Evolutionary conservation across 2,797 vertebrate species (phyloP), one percentile per base, ranked within the genome.

Genomic region (Molossus alvarezi): DNA sequence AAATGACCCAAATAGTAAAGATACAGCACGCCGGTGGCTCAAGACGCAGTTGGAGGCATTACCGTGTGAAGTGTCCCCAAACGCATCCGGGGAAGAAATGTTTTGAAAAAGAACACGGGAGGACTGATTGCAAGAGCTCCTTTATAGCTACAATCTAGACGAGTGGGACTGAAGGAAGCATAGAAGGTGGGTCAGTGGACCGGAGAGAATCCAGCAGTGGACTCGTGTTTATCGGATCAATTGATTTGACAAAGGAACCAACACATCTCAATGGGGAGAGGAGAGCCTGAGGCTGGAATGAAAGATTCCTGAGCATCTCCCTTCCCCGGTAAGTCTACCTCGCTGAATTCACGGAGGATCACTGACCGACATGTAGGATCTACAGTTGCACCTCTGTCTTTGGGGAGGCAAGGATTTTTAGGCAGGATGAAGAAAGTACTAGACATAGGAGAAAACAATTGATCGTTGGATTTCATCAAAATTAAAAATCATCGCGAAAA

Each of bases 401-500:
- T 14, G 3, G 6, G 23, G 6, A 67, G 75, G n/a, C 18, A 73
- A 90, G 51, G 41, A 60, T 37, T 33, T 20, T 76, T 82, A 88
- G 27, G 27, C 41, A 80, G 15, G n/a, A 57, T 14, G 9, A 9
- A n/a, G 37, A 82, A 45, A 58, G 5, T 62, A 12, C 48, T 53
- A 57, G 53, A 72, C 55, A 15, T 9, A n/a, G 71, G n/a, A 60
- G 65, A 37, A 29, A 51, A 77, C 41, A 51, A 33, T 2, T 14
- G 37, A 20, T 85, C 60, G 15, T 65, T 84, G 58, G 73, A 55
- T 91, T 41, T 75, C n/a, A 93, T 4, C 15, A 21, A 76, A 82
- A 37, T 18, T 69, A 84, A 80, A 91, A 91, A 84, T 55, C 21
- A 71, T 15, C 18, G 67, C n/a, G 45, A 57, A 69, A 92, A 86